A percentile compares a stretch with the other conserved stretches of the same genome.
Evolutionary conservation across 37 sponge, comb jelly and placozoan species (phyloP).

Genomic region (Beroe forskalii): DNA sequence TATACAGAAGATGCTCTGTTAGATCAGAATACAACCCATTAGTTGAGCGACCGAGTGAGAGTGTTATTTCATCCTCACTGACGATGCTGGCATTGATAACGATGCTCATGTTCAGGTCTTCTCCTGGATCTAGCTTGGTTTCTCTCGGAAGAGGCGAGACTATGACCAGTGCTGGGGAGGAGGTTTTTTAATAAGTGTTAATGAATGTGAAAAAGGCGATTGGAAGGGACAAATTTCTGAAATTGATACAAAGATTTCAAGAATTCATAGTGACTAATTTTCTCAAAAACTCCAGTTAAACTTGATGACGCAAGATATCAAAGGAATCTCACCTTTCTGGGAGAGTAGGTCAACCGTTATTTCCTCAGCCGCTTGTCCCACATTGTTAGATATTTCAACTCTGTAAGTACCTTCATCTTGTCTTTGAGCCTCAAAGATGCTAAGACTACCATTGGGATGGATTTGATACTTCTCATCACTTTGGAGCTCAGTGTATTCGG

Average conservation of each 20-base stretch:
- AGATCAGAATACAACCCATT: not conserved
- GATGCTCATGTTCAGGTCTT: not conserved
- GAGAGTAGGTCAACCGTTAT: not conserved
- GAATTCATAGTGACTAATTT: not conserved
- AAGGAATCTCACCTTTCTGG: not conserved
- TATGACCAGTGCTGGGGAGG: not conserved
- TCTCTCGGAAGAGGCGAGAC: slow-evolving; percentile 34
- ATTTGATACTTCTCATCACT: not conserved
- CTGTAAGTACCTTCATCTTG: not conserved
- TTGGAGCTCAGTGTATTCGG: not conserved
- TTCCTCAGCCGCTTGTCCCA: not conserved
- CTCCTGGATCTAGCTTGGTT: not conserved
- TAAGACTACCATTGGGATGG: not conserved
- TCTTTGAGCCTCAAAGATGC: not conserved
- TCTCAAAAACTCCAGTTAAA: not conserved
- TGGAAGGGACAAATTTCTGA: no score
- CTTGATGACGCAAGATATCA: no score
- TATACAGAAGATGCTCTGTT: not conserved
- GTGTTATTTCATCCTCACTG: not conserved
- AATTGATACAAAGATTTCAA: no score
- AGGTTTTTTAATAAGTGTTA: no score
- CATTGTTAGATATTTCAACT: not conserved
- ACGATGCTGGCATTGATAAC: not conserved
- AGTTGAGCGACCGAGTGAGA: not conserved
- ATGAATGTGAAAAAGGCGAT: no score